Base-by-base conservation (phyloP, 2,797 vertebrate species). In the Crax fasciolata region DNA sequence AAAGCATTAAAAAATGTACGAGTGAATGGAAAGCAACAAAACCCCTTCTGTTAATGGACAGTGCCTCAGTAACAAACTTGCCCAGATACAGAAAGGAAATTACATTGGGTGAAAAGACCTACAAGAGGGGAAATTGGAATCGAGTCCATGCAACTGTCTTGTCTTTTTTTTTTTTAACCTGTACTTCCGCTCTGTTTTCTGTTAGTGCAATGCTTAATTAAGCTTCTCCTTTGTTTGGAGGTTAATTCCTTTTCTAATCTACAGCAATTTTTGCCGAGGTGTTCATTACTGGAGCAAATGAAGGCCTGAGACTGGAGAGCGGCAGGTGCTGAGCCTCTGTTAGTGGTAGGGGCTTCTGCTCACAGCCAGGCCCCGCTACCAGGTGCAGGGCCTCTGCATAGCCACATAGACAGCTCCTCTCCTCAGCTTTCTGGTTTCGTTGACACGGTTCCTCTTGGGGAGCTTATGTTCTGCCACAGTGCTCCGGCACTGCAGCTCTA, bases 191-290 rank as follows among this genome's bases (percentile, higher is more conserved):
- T 93, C 73, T 48, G 57, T 71, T 95, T 96, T 94, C 48, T 61
- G 46, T 46, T 44, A 67, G 15, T 54, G 65, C 63, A 48, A 5
- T 52, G 13, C 84, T 87, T 95, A 93, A 81, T 92, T 94, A 93
- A 77, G 54, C 78, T 87, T 93, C 82, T 71, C 43, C 74, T 95
- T 88, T 97, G 44, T 94, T 94, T 75, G 91, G 54, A 30, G 86
- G 90, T 71, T 94, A 94, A 94, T 93, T 70, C 48, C 67, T 94
- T 89, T 94, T 84, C 93, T 89, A 82, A 91, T 87, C 82, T 94
- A 68, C 65, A 79, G 38, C 70, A 90, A 41, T 89, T 94, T 90
- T 39, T 92, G 94, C 55, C 92, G 82, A 93, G 76, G 68, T 95
- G 46, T 91, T 96, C 91, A 30, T 73, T 93, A 93, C 83, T 82